A percentile compares a stretch with the other conserved stretches of the same genome.
Conservation (phyloP, 2,113 vertebrate species). For the Pachypanchax playfairii region DNA sequence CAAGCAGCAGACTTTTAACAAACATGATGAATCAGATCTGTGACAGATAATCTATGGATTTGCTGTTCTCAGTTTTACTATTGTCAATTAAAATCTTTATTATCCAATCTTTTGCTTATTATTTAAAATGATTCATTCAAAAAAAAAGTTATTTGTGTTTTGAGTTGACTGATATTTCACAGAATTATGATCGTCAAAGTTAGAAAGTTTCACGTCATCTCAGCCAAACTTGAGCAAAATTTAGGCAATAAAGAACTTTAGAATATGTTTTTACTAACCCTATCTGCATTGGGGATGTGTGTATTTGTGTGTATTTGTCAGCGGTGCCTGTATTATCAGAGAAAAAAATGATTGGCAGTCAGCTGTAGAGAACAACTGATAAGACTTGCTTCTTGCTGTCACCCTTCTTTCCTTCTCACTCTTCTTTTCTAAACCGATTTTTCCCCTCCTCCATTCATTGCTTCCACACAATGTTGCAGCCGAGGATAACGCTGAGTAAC, state of each 20-base stretch:
- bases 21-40: too few species aligned
- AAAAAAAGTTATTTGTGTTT: too few species aligned
- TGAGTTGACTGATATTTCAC: too few species aligned
- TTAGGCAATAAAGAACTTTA: neutral
- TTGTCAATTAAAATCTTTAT: too few species aligned
- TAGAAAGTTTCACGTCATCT: neutral
- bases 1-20: too few species aligned
- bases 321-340: conserved; percentile 12
- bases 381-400: conserved; percentile 15
- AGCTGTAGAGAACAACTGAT: conserved; percentile 37
- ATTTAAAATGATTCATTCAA: too few species aligned
- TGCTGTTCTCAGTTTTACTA: too few species aligned
- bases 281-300: conserved; percentile 12
- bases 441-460: neutral
- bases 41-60: too few species aligned
- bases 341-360: conserved; percentile 45
- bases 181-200: neutral
- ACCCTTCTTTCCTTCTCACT: neutral
- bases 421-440: conserved; percentile 1
- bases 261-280: neutral
- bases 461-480: neutral
- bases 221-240: neutral
- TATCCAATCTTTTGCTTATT: too few species aligned
- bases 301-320: conserved; percentile 1
- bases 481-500: conserved; percentile 21